These are phyloP conservation scores for Alsophila aescularia DNA, from an alignment of 2,888 invertebrate genomes.

Conservation along the genomic window DNA sequence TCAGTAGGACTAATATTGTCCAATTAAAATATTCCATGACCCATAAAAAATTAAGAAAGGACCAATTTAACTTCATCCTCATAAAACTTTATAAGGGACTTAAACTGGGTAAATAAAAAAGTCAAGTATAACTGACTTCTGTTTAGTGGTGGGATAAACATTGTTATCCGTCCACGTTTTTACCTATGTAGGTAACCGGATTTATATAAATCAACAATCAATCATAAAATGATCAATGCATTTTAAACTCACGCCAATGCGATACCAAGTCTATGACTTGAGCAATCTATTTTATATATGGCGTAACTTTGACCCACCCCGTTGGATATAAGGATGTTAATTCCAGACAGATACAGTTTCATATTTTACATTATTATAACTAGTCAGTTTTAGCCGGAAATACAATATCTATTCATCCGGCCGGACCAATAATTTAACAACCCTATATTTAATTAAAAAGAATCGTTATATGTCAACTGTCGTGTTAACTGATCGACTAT, in stretches of 20 bases:
- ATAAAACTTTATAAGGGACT: slow-evolving; percentile 34
- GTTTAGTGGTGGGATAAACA: slow-evolving; percentile 7
- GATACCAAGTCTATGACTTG: no score
- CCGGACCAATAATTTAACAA: background rate
- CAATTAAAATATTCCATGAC: slow-evolving; percentile 31
- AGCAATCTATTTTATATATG: no score
- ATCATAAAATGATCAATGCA: no score
- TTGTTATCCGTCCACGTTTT: no score
- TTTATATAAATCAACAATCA: no score
- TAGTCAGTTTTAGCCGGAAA: no score
- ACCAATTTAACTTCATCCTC: slow-evolving; percentile 29
- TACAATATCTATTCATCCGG: background rate
- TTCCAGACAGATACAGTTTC: no score
- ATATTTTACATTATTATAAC: no score
- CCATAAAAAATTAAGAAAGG: slow-evolving; percentile 35
- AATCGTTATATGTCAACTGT: slow-evolving; percentile 29
- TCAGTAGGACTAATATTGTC: slow-evolving; percentile 11
- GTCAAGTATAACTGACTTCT: slow-evolving; percentile 25
- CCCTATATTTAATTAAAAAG: slow-evolving; percentile 33
- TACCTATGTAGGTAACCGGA: no score
- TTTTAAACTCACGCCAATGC: no score
- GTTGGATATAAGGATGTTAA: no score
- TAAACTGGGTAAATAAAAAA: slow-evolving; percentile 33
- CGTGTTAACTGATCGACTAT: slow-evolving; percentile 37
- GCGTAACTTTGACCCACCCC: no score